Base-by-base conservation (phyloP, 2,797 vertebrate genomes). In the Malacoraja senta region DNA sequence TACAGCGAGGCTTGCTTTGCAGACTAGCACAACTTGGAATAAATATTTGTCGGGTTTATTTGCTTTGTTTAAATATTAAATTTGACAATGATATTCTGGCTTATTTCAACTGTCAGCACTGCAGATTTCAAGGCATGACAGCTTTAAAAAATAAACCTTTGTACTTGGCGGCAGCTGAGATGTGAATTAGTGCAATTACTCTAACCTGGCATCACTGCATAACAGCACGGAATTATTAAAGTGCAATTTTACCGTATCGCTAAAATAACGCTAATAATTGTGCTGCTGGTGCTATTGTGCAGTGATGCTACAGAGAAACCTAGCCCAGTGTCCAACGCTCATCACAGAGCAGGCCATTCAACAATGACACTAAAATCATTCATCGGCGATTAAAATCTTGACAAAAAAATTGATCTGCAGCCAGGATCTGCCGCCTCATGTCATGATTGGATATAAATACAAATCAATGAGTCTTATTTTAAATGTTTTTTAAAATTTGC, bases 121-220 rank as follows among this genome's bases (percentile, higher is more conserved):
- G 61, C 15, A 68, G n/a, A 19, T 35, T n/a, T 35, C n/a, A 68
- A 68, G 84, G 61, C 61, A 63, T 88, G 61, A 29, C n/a, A 88
- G 32, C 19, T 68, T 68, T 35, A 29, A 68, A 88, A 35, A 19
- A 74, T 74, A 74, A 88, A 88, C 15, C 8, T 88, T 88, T 65
- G n/a, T 13, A 68, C n/a, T 88, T 68, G 15, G 63, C 84, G 35
- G 61, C 9, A 63, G 61, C 32, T 68, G 84, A 10, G 63, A 3
- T 63, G 84, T 21, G n/a, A 68, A 88, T 88, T 88, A 68, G n/a
- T 88, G 24, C 65, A 63, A 88, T 88, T 88, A 88, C 63, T 53
- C 63, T 68, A 8, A n/a, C 84, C 84, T 68, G 84, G 61, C 17
- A 35, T 2, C n/a, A 68, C 0, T 10, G 65, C 17, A 35, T 21